Conservation (phyloP, 2,888 invertebrate species). For the Tetramorium bicarinatum region DNA sequence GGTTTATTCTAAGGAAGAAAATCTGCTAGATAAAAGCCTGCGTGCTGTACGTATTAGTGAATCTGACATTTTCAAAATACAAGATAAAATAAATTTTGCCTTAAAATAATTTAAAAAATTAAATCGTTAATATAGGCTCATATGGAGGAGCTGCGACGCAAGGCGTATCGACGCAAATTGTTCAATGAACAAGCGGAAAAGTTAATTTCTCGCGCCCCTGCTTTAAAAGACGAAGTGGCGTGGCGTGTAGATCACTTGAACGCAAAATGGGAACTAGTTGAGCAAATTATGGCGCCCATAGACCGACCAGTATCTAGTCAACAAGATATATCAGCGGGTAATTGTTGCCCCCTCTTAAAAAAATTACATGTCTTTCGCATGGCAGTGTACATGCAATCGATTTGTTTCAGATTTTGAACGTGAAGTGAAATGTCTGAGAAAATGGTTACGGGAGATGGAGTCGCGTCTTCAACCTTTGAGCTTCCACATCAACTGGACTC, state of each 20-base stretch:
- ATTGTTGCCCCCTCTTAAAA: constrained; percentile 16
- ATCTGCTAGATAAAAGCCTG: constrained; percentile 90
- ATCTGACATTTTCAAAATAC: background rate
- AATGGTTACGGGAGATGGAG: constrained; percentile 96
- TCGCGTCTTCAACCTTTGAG: constrained; percentile 92
- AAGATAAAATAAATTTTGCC: background rate
- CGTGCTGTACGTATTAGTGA: constrained; percentile 87
- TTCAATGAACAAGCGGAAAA: constrained; percentile 94
- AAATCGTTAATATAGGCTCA: constrained; percentile 88
- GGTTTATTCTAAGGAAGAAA: constrained; percentile 92
- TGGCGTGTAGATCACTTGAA: constrained; percentile 92
- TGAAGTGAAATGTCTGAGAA: constrained; percentile 92
- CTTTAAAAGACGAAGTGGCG: constrained; percentile 90
- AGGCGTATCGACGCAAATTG: constrained; percentile 91
- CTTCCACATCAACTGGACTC: constrained; percentile 90
- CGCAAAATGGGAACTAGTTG: constrained; percentile 93
- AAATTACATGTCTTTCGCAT: background rate
- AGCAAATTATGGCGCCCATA: constrained; percentile 90
- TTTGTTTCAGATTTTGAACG: constrained; percentile 90
- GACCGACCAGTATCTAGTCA: constrained; percentile 85
- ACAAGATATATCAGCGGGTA: constrained; percentile 85
- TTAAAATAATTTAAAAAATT: constrained; percentile 19
- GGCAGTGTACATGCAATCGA: background rate
- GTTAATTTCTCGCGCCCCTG: constrained; percentile 89
- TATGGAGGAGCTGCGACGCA: constrained; percentile 92